Evolutionary conservation across 37 sponge, comb jelly and placozoan species (phyloP).

Genomic region (Beroe forskalii): DNA sequence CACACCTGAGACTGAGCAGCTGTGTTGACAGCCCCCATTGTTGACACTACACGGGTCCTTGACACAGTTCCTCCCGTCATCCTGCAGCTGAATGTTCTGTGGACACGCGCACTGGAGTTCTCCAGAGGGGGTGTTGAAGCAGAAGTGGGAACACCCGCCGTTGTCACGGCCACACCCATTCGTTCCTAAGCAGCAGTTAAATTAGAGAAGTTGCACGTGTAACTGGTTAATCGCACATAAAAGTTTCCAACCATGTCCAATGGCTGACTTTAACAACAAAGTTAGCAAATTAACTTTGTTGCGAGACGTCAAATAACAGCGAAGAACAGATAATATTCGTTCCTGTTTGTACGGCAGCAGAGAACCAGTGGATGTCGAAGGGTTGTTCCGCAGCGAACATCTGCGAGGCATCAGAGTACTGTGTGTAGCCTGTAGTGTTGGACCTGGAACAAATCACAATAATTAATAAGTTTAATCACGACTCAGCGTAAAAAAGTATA

Average conservation of each 20-base stretch:
- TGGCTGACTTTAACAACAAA: too few species aligned
- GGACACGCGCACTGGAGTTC: conserved; percentile 16
- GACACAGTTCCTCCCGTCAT: conserved; percentile 17
- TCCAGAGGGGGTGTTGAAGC: conserved; percentile 26
- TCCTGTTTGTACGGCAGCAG: background rate
- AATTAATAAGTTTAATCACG: background rate
- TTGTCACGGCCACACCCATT: conserved; percentile 25
- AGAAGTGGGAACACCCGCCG: conserved; percentile 53
- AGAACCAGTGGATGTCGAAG: conserved; percentile 48
- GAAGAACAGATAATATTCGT: too few species aligned
- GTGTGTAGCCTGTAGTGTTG: conserved; percentile 1
- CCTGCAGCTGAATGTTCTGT: conserved; percentile 44
- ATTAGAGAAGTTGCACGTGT: too few species aligned
- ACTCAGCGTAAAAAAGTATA: background rate
- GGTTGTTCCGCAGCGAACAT: conserved; percentile 25
- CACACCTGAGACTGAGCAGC: background rate
- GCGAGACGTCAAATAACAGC: too few species aligned
- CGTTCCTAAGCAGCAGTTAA: background rate
- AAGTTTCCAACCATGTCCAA: too few species aligned
- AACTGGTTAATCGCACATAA: too few species aligned
- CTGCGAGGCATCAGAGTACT: conserved; percentile 38
- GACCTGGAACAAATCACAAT: background rate
- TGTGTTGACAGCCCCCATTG: conserved; percentile 58
- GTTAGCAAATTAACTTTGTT: too few species aligned
- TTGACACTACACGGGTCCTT: conserved; percentile 17